Evolutionary conservation across 2,797 vertebrate genomes (phyloP), one percentile per base, ranked within the genome.

Genomic region (Eupleurogrammus muticus): DNA sequence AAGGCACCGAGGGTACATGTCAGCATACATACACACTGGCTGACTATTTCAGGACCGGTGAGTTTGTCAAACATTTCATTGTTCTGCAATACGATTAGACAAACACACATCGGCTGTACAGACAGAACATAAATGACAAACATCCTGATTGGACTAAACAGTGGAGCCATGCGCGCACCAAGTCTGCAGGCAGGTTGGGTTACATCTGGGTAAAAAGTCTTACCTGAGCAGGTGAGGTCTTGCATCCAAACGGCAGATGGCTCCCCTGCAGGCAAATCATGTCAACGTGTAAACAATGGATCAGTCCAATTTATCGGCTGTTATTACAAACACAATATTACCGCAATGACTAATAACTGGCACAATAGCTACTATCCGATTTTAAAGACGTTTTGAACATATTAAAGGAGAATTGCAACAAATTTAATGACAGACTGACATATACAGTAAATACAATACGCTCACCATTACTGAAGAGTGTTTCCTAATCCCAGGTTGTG

Each of bases 201-300:
- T 16, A 16, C 20, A 42, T 28, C 55, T 49, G 23, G 54, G 42
- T 20, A 70, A 66, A 42, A 74, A 68, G 73, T 83, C 86, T 66
- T 86, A 89, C 87, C 87, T 84, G 63, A 42, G 36, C 52, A 82
- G 74, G 68, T 56, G 70, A 58, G 17, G 2, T 34, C 77, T 68
- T 36, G 59, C 28, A 53, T 60, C 13, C 19, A 54, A 21, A 59
- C 38, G 17, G 38, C 49, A 67, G 75, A 48, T 28, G 50, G 0
- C 2, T 36, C 42, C 13, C 69, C 81, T 86, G 72, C 38, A 77
- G 54, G 36, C 20, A 61, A 58, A 60, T 14, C 42, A 53, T 11
- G 24, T 57, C 4, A 55, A 1, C 6, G 14, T 28, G 9, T 63
- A 67, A 72, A 59, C 49, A 61, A 50, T 11, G 3, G 34, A 75